Evolutionary conservation across 1,140 invertebrate species (phyloP).

Genomic region (Penaeus chinensis): DNA sequence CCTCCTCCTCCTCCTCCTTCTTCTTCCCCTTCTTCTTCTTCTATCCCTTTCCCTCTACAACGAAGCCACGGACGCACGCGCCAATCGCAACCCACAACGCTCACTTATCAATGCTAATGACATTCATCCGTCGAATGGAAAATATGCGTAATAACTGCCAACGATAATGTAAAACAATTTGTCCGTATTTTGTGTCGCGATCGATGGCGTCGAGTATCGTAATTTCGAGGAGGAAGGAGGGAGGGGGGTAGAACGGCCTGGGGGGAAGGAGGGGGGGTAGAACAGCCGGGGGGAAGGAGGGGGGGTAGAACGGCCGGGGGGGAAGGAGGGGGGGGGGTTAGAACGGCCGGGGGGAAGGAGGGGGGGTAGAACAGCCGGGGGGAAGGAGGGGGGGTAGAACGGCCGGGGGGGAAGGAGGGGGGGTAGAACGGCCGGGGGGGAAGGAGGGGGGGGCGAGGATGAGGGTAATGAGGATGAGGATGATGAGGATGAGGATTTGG

Average conservation of each 20-base stretch:
- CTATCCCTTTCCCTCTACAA: too few relatives aligned
- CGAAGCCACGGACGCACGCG: too few relatives aligned
- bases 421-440: background rate
- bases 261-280: background rate
- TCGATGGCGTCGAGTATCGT: too few relatives aligned
- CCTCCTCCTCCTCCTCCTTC: too few relatives aligned
- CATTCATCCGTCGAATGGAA: too few relatives aligned
- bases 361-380: background rate
- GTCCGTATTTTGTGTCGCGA: too few relatives aligned
- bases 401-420: background rate
- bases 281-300: background rate
- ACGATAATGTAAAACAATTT: too few relatives aligned
- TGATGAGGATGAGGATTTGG: background rate
- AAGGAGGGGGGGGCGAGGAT: background rate
- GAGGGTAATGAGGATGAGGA: background rate
- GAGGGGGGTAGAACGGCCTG: background rate
- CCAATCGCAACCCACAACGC: too few relatives aligned
- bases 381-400: background rate
- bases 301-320: background rate
- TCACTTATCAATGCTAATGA: too few relatives aligned
- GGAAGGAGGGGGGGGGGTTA: background rate
- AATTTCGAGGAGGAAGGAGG: too few relatives aligned
- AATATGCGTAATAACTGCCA: too few relatives aligned
- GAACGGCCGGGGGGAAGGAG: background rate
- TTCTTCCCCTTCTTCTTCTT: too few relatives aligned